A percentile compares a stretch with the other conserved stretches of the same genome.
These are phyloP conservation scores for Hydrochoerus hydrochaeris DNA, from an alignment of 2,113 vertebrate species.

Conservation along the genomic window DNA sequence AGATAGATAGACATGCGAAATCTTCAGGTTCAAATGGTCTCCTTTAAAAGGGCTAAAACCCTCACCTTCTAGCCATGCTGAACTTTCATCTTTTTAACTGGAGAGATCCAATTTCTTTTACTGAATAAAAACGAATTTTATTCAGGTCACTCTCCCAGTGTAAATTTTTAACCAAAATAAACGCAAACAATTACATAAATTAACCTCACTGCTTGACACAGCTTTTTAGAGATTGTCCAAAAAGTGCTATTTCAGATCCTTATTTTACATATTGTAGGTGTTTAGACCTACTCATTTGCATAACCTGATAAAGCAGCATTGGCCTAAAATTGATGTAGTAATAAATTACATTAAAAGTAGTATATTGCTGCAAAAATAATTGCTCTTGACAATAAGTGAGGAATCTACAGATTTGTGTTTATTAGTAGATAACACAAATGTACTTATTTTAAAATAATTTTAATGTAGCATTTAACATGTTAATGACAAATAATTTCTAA, in stretches of 20 bases:
- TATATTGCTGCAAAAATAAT: not conserved
- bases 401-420: not conserved
- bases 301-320: not conserved
- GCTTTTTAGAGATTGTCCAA: not conserved
- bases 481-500: not conserved
- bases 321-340: not conserved
- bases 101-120: slow-evolving; percentile 60
- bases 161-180: slow-evolving; percentile 55
- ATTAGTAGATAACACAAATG: not conserved
- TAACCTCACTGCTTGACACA: not conserved
- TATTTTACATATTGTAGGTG: not conserved
- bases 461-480: not conserved
- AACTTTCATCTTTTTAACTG: slow-evolving; percentile 65
- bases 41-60: slow-evolving; percentile 76
- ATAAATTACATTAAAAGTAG: not conserved
- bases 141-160: not conserved
- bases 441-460: not conserved
- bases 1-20: slow-evolving; percentile 86
- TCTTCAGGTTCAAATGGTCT: slow-evolving; percentile 84
- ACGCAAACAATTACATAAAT: slow-evolving; percentile 25
- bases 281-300: not conserved
- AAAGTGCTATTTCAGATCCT: not conserved
- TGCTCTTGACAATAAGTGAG: slow-evolving; percentile 11
- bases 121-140: slow-evolving; percentile 16
- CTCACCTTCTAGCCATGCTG: not conserved